Base-by-base conservation (phyloP, 2,113 vertebrate genomes). In the Leptobrachium ailaonicum region DNA sequence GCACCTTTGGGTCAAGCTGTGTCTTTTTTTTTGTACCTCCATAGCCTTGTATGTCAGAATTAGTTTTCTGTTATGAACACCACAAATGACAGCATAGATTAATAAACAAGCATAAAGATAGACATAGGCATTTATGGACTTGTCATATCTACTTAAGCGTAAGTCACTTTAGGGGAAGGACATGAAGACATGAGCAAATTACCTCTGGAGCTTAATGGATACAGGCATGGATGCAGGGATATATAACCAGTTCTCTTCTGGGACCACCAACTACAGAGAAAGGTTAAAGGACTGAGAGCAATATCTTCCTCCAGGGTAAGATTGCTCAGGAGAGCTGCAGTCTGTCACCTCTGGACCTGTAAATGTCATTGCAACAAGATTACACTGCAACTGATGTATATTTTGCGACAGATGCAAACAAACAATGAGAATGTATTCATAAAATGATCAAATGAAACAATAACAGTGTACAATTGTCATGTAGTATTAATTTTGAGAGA, bases 281-380 rank as follows among this genome's bases (percentile, higher is more conserved):
- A 81, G 79, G 64, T 81, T 67, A 81, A 69, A 42, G 66, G 54
- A 75, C 56, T 75, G 79, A 81, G 67, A 69, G 71, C 72, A 75
- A 68, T 68, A 81, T 60, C 53, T 75, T 75, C 72, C 72, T 80
- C 66, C 42, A 75, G 71, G 71, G 79, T 80, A 60, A 43, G 42
- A 69, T 75, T 81, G 53, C 66, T 81, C 72, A 73, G 64, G 79
- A 75, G 71, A 81, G 40, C 40, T 81, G 41, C 64, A 62, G 72
- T 41, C 66, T 81, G 79, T 81, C 79, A 73, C 79, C 71, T 74
- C 72, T 66, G 73, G 79, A 74, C 71, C 72, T 81, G 72, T 69
- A 62, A 54, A 75, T 81, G 79, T 75, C 79, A 81, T 81, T 81
- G 71, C 69, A 75, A 75, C 66, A 74, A 62, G 20, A 74, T 75